phyloP scores from a whole-genome alignment of 1,140 invertebrate genomes.

The Nebria ingens region DNA sequence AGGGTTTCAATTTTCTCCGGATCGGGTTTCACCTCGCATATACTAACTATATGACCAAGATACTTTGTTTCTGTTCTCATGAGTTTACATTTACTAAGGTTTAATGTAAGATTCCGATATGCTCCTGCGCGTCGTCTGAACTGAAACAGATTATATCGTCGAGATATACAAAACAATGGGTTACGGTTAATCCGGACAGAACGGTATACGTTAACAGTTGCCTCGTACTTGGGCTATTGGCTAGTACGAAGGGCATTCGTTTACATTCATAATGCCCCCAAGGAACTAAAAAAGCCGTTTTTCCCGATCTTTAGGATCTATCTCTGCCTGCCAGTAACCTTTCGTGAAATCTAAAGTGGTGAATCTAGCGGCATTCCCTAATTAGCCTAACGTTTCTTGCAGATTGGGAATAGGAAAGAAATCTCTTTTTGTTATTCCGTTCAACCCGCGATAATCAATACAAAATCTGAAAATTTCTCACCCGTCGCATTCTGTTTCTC shows the following conservation, averaged over 20 bases:
- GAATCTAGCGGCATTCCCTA: slow-evolving; percentile 31
- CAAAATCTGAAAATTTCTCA: slow-evolving; percentile 20
- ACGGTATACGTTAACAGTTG: slow-evolving; percentile 12
- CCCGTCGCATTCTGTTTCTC: slow-evolving; percentile 25
- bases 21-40: too few relatives aligned
- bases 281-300: slow-evolving; percentile 34
- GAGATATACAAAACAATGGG: slow-evolving; percentile 18
- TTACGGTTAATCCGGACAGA: slow-evolving; percentile 15
- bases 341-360: slow-evolving; percentile 31
- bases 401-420: slow-evolving; percentile 38
- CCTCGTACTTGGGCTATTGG: background rate
- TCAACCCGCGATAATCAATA: slow-evolving; percentile 26
- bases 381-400: slow-evolving; percentile 31
- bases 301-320: slow-evolving; percentile 30
- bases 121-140: slow-evolving; percentile 18
- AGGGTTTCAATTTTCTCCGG: too few relatives aligned
- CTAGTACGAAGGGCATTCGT: slow-evolving; percentile 34
- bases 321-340: slow-evolving; percentile 37
- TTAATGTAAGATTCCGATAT: slow-evolving; percentile 20
- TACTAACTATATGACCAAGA: too few relatives aligned
- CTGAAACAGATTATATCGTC: slow-evolving; percentile 21
- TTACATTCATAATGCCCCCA: slow-evolving; percentile 33
- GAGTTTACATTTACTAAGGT: background rate
- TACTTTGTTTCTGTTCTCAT: too few relatives aligned
- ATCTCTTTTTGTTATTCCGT: too few relatives aligned